Base-by-base conservation (phyloP, 2,888 invertebrate species). In the Dicyrtomina minuta region DNA sequence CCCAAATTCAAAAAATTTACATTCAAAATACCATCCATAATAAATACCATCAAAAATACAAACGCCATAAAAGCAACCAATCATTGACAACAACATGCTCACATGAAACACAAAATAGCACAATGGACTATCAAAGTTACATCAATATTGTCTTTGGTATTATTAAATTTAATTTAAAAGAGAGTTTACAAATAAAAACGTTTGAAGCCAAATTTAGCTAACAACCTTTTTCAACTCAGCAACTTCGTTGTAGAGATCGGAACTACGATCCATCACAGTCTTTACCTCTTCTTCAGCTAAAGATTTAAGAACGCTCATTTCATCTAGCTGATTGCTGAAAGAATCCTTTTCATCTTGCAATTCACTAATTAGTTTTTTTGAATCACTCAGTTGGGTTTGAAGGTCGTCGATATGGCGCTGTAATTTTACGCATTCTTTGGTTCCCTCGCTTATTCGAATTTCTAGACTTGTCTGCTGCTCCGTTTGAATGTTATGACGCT, bases 211-310 rank as follows among this genome's bases (percentile, higher is more conserved):
- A n/a, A n/a, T n/a, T n/a, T n/a, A n/a, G n/a, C n/a, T n/a, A n/a
- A n/a, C n/a, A n/a, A 68, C 68, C 62, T 68, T 68, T 62, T 68
- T 68, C 22, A 68, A 51, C 33, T 67, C 68, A 15, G 61, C 53
- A n/a, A 68, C 68, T 62, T 68, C 68, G n/a, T 43, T 55, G 15
- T 68, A 68, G n/a, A 68, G 55, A 26, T 68, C 65, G 6, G 64
- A 27, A 56, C 55, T 60, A 39, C 65, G 55, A 22, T 67, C 67
- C 59, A 56, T 49, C 22, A 51, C 41, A 27, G 51, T 68, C 51
- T 68, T 68, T 13, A 56, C 44, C 33, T 68, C 68, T 15, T 68
- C 68, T n/a, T 68, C 68, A 10, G 62, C 53, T 10, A 62, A 41
- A 51, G 51, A 26, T 59, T 69, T 69, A 13, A 64, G 65, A 12